These are phyloP conservation scores for Actinopyga echinites DNA, from an alignment of 53 echinoderm and acorn worm species.

Conservation along the genomic window DNA sequence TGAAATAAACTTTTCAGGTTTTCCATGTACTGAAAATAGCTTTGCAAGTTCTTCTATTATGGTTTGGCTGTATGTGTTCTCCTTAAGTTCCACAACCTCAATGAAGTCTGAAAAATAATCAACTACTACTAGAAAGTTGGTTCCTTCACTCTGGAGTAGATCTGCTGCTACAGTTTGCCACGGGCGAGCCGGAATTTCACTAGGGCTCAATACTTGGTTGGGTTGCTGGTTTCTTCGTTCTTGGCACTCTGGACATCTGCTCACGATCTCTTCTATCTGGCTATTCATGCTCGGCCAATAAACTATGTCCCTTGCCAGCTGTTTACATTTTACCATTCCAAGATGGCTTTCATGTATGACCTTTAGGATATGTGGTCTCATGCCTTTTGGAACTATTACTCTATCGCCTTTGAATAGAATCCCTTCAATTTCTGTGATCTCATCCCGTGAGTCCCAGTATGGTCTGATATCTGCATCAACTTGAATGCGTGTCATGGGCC, in stretches of 20 bases:
- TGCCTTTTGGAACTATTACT: not conserved
- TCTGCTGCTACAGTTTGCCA: not conserved
- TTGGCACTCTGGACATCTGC: conserved; percentile 24
- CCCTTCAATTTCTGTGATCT: conserved; percentile 1
- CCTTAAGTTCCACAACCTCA: conserved; percentile 17
- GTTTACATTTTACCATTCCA: conserved; percentile 26
- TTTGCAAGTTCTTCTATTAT: conserved; percentile 15
- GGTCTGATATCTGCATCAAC: conserved; percentile 2
- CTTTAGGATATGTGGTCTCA: conserved; percentile 3
- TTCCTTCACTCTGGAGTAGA: not conserved
- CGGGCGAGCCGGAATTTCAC: not conserved
- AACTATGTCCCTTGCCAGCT: conserved; percentile 23
- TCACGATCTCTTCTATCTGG: not conserved
- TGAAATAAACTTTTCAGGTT: conserved; percentile 19
- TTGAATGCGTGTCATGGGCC: not conserved
- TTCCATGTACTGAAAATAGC: conserved; percentile 28
- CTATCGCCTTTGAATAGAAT: not conserved
- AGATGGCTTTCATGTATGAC: conserved; percentile 8
- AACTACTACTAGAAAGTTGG: conserved; percentile 10
- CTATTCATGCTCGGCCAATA: conserved; percentile 32
- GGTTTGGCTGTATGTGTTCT: conserved; percentile 15
- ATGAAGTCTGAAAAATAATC: conserved; percentile 22
- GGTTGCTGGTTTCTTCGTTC: not conserved
- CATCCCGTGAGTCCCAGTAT: conserved; percentile 17
- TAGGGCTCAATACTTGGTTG: not conserved